Conservation (phyloP, 1,140 invertebrate genomes). For the Luehdorfia chinensis region DNA sequence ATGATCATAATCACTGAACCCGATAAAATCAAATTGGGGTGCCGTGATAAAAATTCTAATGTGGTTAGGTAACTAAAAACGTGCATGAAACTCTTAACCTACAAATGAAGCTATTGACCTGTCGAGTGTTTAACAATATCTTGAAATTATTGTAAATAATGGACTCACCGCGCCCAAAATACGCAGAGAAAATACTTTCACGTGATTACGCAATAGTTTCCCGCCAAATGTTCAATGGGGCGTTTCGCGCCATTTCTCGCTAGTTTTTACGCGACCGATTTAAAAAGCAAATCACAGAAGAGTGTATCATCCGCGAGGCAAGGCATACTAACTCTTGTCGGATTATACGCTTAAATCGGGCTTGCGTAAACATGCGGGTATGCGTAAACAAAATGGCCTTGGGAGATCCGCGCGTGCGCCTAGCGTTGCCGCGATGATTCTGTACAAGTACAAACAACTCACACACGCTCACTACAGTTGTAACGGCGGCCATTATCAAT, state of each 20-base stretch:
- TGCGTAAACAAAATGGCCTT: constrained; percentile 72
- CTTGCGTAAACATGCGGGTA: constrained; percentile 56
- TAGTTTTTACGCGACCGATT: constrained; percentile 38
- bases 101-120: not conserved
- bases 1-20: not conserved
- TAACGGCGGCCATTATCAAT: constrained; percentile 39
- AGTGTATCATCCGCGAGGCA: constrained; percentile 20
- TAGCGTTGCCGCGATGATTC: constrained; percentile 34
- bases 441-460: constrained; percentile 47
- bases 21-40: not conserved
- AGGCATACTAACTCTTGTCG: constrained; percentile 29
- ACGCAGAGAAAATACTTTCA: constrained; percentile 55
- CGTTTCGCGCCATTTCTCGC: constrained; percentile 67
- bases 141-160: not conserved
- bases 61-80: constrained; percentile 3
- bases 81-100: constrained; percentile 3
- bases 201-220: constrained; percentile 58
- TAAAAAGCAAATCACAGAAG: constrained; percentile 23
- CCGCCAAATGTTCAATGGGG: constrained; percentile 70
- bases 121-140: not conserved
- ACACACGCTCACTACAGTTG: constrained; percentile 34
- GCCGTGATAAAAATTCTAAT: constrained; percentile 1
- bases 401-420: constrained; percentile 42
- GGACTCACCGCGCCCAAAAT: not conserved
- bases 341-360: constrained; percentile 37